Evolutionary conservation across 1,140 invertebrate genomes (phyloP).

Genomic region (Cataglyphis hispanica): DNA sequence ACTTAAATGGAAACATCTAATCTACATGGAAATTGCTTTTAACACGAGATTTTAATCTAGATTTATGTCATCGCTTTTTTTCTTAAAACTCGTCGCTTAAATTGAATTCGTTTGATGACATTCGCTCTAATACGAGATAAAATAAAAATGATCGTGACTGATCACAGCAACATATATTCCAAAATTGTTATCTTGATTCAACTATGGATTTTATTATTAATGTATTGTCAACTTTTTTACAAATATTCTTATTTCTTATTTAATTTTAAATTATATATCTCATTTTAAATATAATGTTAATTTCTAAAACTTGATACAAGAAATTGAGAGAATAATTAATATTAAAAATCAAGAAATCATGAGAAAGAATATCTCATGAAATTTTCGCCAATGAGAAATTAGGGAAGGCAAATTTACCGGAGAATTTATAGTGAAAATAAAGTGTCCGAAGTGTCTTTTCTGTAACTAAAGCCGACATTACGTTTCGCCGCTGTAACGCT

Average conservation of each 20-base stretch:
- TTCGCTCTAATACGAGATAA: background rate
- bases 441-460: slow-evolving; percentile 1
- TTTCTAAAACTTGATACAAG: background rate
- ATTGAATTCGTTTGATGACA: background rate
- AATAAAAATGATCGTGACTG: background rate
- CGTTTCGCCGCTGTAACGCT: background rate
- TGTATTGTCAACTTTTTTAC: background rate
- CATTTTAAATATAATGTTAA: background rate
- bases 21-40: background rate
- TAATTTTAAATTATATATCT: slow-evolving; percentile 12
- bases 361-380: background rate
- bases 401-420: background rate
- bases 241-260: background rate
- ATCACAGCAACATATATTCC: background rate
- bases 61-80: too few relatives aligned
- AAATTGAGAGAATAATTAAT: background rate
- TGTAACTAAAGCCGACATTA: slow-evolving; percentile 30
- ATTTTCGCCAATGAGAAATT: background rate
- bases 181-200: background rate
- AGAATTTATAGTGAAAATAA: background rate
- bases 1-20: slow-evolving; percentile 31
- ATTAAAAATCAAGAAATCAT: background rate
- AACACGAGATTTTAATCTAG: background rate
- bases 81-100: background rate
- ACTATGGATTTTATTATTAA: background rate